Base-by-base conservation (phyloP, 2,888 invertebrate genomes). In the Drosophila leonis region DNA sequence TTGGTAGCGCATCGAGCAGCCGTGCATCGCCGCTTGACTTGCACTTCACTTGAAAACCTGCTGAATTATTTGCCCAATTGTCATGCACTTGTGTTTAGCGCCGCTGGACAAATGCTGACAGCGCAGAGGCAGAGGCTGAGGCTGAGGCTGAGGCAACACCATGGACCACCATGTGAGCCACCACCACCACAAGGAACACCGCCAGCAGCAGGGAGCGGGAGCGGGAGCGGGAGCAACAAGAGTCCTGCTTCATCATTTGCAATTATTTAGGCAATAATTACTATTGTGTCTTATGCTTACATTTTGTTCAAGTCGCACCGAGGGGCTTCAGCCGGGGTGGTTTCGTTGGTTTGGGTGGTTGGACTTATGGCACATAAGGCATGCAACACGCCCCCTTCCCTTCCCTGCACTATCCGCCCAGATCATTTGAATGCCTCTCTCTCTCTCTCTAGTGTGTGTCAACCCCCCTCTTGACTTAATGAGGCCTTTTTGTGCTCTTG, bases 231-330 rank as follows among this genome's bases (percentile, higher is more conserved):
- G 56, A 44, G 42, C 79, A 68, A 71, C 48, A 55, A 62, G 75
- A 64, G 61, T 39, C 64, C 69, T 65, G 66, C 76, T 72, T 79
- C 82, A 79, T 85, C 88, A 91, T 91, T 90, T 88, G 87, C 87
- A 91, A 91, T 91, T 91, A 91, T 91, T 91, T 91, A 77, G 90
- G 90, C 89, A 91, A 90, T 91, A 91, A 91, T 91, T 91, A 88
- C 90, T 91, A 91, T 91, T 91, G 91, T 91, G 89, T 91, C 91
- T 90, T 91, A 90, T 91, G 91, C 83, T 80, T 78, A 88, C 87
- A 88, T 88, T 88, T 85, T 78, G 64, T 57, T 65, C 42, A 42
- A 35, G 64, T 63, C 66, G 37, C 51, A 35, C 18, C 35, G 42
- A 18, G 33, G 52, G 67, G 18, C 24, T 24, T 13, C 10, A 2